Evolutionary conservation across 2,888 invertebrate genomes (phyloP), one percentile per base, ranked within the genome.

Genomic region (Boloria selene): DNA sequence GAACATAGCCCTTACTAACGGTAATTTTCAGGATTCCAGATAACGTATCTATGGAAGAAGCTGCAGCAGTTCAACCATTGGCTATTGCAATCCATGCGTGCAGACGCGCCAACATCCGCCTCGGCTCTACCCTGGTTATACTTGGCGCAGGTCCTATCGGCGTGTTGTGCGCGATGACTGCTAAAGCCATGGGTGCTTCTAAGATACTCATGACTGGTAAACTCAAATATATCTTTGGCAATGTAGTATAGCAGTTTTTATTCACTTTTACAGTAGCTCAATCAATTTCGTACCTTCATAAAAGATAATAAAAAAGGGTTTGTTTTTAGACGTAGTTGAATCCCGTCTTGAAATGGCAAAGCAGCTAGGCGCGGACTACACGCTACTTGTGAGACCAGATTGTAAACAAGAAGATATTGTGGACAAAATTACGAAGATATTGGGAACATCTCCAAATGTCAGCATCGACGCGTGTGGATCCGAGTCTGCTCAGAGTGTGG

Each of bases 1-100:
- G n/a, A n/a, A n/a, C n/a, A n/a, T n/a, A n/a, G n/a, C n/a, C n/a
- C n/a, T n/a, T 38, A 38, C 31, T 10, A 38, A 10, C 10, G 10
- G 31, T 1, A 38, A n/a, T 14, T 47, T 58, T 10, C 17, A 68
- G 65, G 18, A 67, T 67, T 58, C 99, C 99, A 0, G 96, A 97
- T 67, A 94, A 97, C 81, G 94, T 99, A 47, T 94, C 93, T 4
- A 94, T 97, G 87, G 98, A 98, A 81, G 98, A 99, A 87, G 99
- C 97, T 1, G 98, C 99, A 0, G 90, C 99, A 0, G 90, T 98
- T 63, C 99, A 99, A 81, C 99, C 99, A 0, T 86, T 99, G 0
- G 96, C 98, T 0, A 98, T 99, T 4, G 98, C 96, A 1, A 96
- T 99, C 0, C 98, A 98, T 86, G 98, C 98, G 31, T 98, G 98